phyloP scores from a whole-genome alignment of 2,797 vertebrate genomes.

The Galaxias olidus region DNA sequence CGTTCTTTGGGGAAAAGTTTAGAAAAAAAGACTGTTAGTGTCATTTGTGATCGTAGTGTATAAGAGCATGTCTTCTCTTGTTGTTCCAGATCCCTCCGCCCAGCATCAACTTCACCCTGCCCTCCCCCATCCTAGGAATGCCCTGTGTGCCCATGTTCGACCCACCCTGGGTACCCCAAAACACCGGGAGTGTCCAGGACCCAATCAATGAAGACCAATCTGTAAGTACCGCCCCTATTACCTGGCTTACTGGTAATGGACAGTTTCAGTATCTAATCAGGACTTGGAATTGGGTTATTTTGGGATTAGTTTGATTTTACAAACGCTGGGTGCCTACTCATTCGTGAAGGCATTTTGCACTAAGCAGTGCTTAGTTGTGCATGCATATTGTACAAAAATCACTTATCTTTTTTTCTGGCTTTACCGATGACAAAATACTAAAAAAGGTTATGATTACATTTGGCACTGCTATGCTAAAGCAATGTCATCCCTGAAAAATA shows the following conservation, averaged over 20 bases:
- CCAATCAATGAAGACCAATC: slow-evolving; percentile 98
- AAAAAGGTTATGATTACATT: slow-evolving; percentile 4
- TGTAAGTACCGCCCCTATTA: slow-evolving; percentile 76
- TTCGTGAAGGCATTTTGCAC: too few relatives aligned
- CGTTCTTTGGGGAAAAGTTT: not conserved
- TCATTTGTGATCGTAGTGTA: too few relatives aligned
- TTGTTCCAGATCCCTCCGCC: slow-evolving; percentile 91
- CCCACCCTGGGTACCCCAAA: slow-evolving; percentile 96
- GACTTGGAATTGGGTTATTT: not conserved
- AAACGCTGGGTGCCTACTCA: too few relatives aligned
- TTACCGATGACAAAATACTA: not conserved
- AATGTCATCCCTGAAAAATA: slow-evolving; percentile 15
- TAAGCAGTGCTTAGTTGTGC: too few relatives aligned
- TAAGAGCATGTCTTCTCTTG: too few relatives aligned
- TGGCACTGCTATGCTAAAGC: slow-evolving; percentile 9
- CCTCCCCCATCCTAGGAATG: slow-evolving; percentile 98
- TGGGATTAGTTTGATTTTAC: too few relatives aligned
- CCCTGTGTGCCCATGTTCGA: slow-evolving; percentile 99
- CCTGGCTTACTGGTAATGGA: not conserved
- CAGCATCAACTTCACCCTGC: slow-evolving; percentile 98
- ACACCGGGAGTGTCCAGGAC: slow-evolving; percentile 94
- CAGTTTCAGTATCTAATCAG: not conserved
- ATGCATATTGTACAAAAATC: too few relatives aligned
- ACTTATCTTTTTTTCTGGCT: too few relatives aligned
- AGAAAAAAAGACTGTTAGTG: too few relatives aligned